These are phyloP conservation scores for Chrysotoxum bicinctum DNA, from an alignment of 2,888 invertebrate species.

Conservation along the genomic window DNA sequence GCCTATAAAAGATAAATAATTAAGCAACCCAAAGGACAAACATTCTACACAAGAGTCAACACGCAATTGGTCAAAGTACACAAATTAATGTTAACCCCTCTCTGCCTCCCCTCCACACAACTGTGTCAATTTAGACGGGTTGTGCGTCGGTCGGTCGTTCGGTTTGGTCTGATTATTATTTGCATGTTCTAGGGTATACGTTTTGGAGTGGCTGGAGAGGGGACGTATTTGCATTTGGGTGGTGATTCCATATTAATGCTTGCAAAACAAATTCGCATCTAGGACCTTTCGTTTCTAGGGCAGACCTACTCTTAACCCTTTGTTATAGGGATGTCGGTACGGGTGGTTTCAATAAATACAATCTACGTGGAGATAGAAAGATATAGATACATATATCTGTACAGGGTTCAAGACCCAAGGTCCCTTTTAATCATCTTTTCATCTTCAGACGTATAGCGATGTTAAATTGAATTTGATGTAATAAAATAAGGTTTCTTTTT, in stretches of 20 bases:
- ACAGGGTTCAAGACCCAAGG: neutral
- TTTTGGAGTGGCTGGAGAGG: neutral
- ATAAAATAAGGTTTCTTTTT: constrained; percentile 58
- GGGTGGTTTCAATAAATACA: neutral
- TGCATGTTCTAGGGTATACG: neutral
- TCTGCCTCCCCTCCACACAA: neutral
- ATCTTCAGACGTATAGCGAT: constrained; percentile 51
- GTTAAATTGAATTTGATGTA: constrained; percentile 61
- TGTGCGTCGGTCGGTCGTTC: neutral
- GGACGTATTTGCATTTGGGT: neutral
- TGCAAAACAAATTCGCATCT: neutral
- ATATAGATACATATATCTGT: neutral
- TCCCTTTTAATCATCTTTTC: constrained; percentile 66
- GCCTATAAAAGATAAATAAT: constrained; percentile 67
- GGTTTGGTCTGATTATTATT: constrained; percentile 18
- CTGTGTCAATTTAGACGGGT: constrained; percentile 14
- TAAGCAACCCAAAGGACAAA: constrained; percentile 58
- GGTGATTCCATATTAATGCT: constrained; percentile 20
- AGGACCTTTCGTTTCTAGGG: neutral
- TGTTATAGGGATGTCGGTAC: neutral
- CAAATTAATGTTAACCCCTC: constrained; percentile 42
- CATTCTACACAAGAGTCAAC: constrained; percentile 54
- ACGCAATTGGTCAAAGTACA: constrained; percentile 61
- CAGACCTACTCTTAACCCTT: neutral
- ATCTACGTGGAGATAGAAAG: neutral